Evolutionary conservation across 2,797 vertebrate species (phyloP).

Genomic region (Cirrhinus mrigala): DNA sequence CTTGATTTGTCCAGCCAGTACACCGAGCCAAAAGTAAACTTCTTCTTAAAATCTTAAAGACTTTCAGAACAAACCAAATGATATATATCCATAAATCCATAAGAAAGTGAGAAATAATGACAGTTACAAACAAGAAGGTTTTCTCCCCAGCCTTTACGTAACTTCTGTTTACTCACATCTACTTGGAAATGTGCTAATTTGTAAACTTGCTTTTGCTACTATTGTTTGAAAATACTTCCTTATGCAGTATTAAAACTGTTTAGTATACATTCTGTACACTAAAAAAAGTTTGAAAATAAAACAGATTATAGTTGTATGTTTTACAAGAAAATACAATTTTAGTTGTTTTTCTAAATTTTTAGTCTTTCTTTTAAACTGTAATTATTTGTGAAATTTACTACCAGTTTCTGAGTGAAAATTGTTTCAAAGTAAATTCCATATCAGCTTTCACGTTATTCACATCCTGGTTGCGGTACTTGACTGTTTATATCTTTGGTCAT

Average conservation of each 20-base stretch:
- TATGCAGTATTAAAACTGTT: neutral
- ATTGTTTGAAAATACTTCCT: neutral
- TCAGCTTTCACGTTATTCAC: neutral
- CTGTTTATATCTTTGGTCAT: constrained; percentile 25
- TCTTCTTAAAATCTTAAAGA: neutral
- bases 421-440: neutral
- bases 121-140: neutral
- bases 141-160: neutral
- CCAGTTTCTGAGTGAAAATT: neutral
- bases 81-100: neutral
- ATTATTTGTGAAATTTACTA: neutral
- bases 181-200: neutral
- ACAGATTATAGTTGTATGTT: neutral
- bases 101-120: neutral
- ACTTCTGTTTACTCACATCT: neutral
- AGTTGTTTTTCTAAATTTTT: neutral
- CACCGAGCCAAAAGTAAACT: too few species aligned
- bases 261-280: too few species aligned
- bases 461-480: constrained; percentile 11
- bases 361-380: neutral
- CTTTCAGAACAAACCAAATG: too few species aligned
- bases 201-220: too few species aligned
- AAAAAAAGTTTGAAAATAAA: neutral
- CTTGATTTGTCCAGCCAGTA: too few species aligned
- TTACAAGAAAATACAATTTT: neutral